Conservation (phyloP, 2,888 invertebrate genomes). For the Pteria penguin region DNA sequence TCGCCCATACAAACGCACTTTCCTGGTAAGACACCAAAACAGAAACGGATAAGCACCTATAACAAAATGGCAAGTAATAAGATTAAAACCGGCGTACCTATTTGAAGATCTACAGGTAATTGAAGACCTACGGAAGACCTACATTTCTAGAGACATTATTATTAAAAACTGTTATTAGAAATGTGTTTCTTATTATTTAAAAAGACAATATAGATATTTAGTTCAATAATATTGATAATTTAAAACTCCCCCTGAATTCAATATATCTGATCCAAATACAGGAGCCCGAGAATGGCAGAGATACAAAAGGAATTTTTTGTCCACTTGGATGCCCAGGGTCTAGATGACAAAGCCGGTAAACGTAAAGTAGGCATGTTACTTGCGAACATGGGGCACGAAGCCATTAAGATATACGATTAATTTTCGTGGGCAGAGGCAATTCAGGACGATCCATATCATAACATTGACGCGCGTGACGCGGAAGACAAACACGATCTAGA, state of each 20-base stretch:
- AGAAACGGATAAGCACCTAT: no score
- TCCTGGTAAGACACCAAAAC: no score
- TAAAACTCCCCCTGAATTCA: background rate
- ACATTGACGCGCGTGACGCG: conserved; percentile 13
- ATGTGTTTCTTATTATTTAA: no score
- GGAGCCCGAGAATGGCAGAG: conserved; percentile 44
- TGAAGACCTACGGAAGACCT: no score
- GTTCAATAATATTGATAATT: no score
- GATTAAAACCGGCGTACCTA: no score
- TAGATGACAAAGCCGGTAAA: conserved; percentile 29
- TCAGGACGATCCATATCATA: conserved; percentile 17
- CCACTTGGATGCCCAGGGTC: conserved; percentile 40
- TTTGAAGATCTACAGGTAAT: no score
- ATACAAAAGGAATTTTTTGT: conserved; percentile 45
- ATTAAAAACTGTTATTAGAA: no score
- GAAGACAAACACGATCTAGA: conserved; percentile 43
- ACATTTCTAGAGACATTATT: no score
- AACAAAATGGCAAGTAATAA: no score
- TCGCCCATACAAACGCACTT: no score
- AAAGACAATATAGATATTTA: no score
- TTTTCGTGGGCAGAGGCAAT: conserved; percentile 37
- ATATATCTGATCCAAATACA: background rate
- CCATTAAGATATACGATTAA: conserved; percentile 45
- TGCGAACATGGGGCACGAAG: conserved; percentile 41
- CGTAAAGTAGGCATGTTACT: conserved; percentile 41